phyloP scores from a whole-genome alignment of 2,113 vertebrate species.

The Eulacestoma nigropectus region DNA sequence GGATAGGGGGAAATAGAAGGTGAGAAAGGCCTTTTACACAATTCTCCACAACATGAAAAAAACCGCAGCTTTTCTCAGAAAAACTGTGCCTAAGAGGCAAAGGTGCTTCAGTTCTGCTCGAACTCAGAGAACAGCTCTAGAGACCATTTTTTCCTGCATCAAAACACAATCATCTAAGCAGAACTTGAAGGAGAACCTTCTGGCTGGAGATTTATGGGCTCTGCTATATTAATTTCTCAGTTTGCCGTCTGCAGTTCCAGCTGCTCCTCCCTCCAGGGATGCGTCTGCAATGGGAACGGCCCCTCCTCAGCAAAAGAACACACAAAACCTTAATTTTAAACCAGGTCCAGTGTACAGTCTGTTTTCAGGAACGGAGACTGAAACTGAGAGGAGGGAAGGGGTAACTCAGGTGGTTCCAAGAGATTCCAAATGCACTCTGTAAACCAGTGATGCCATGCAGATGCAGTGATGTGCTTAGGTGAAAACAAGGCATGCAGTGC shows the following conservation, averaged over 20 bases:
- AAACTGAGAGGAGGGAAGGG: constrained; percentile 34
- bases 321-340: background rate
- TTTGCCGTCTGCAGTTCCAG: background rate
- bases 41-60: background rate
- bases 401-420: constrained; percentile 22
- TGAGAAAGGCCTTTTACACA: background rate
- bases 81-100: background rate
- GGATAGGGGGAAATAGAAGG: background rate
- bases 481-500: background rate
- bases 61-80: background rate
- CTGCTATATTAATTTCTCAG: background rate
- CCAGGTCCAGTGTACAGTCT: background rate
- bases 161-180: background rate
- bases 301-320: background rate
- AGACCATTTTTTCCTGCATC: background rate
- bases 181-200: background rate
- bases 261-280: constrained; percentile 13
- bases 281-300: background rate
- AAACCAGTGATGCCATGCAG: constrained; percentile 9
- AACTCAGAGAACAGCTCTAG: background rate
- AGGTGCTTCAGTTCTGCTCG: background rate
- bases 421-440: background rate
- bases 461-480: background rate
- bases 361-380: constrained; percentile 38
- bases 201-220: background rate